A percentile compares a stretch with the other conserved stretches of the same genome.
These are phyloP conservation scores for Chrysogorgia sp. DNA, from an alignment of 92 coral and sea anemone genomes.

Conservation along the genomic window DNA sequence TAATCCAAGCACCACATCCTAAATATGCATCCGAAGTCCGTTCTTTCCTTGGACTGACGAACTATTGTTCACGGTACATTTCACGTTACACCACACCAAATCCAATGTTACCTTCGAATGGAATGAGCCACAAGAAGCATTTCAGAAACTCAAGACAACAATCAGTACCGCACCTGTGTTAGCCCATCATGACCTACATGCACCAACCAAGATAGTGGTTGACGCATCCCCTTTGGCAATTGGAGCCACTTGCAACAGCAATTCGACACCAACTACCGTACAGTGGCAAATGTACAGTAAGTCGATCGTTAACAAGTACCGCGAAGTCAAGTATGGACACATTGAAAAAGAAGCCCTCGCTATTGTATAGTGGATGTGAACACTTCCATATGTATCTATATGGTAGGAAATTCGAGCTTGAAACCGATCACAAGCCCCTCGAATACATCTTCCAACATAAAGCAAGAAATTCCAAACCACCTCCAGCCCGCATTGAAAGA, in stretches of 20 bases:
- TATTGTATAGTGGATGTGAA: constrained; percentile 51
- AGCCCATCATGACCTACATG: constrained; percentile 51
- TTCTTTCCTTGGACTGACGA: too few relatives aligned
- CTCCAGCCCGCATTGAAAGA: too few relatives aligned
- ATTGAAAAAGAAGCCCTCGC: constrained; percentile 19
- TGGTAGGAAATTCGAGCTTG: constrained; percentile 53
- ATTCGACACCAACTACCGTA: constrained; percentile 30
- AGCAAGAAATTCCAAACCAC: too few relatives aligned
- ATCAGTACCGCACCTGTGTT: constrained; percentile 39
- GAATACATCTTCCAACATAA: constrained; percentile 52
- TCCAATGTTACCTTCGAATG: constrained; percentile 13
- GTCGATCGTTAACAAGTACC: constrained; percentile 6
- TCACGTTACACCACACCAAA: not conserved
- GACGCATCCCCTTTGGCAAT: constrained; percentile 62
- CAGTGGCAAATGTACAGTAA: constrained; percentile 51
- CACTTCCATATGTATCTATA: constrained; percentile 58
- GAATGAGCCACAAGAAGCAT: constrained; percentile 43
- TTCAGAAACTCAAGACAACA: constrained; percentile 40
- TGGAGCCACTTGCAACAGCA: constrained; percentile 54
- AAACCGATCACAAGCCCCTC: constrained; percentile 57
- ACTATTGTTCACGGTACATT: too few relatives aligned
- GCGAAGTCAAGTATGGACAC: constrained; percentile 48
- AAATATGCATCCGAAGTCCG: too few relatives aligned
- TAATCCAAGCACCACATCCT: not conserved
- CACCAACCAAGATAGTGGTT: constrained; percentile 48